Evolutionary conservation across 2,888 invertebrate genomes (phyloP).

Genomic region (Pachydiplax longipennis): DNA sequence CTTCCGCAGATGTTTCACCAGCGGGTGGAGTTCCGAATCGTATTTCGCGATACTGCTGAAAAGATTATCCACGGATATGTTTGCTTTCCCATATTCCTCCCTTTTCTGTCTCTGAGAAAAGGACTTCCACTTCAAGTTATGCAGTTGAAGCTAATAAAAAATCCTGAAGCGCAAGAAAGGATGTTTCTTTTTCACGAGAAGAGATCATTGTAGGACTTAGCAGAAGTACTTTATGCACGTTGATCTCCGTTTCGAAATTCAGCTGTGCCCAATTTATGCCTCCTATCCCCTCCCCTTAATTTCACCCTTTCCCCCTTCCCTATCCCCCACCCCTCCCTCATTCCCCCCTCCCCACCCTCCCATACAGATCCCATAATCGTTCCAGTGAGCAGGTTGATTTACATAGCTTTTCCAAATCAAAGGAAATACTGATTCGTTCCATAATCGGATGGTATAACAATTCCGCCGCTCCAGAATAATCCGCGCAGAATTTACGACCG

Average conservation of each 20-base stretch:
- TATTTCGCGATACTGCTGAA: no score
- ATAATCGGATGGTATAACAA: conserved; percentile 41
- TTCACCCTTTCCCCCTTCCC: not conserved
- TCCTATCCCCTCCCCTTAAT: not conserved
- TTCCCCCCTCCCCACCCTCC: not conserved
- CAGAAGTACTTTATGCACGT: not conserved
- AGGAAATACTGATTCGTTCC: conserved; percentile 38
- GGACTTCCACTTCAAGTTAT: not conserved
- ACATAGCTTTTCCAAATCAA: conserved; percentile 42
- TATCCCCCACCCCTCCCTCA: not conserved
- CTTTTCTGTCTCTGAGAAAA: no score
- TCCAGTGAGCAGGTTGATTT: conserved; percentile 25
- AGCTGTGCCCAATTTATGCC: conserved; percentile 39
- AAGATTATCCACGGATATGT: no score
- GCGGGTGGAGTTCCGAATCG: no score
- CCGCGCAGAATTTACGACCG: not conserved
- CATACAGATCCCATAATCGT: conserved; percentile 7
- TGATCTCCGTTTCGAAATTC: conserved; percentile 30
- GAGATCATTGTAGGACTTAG: not conserved
- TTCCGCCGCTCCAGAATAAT: not conserved
- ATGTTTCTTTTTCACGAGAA: not conserved
- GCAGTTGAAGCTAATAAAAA: not conserved
- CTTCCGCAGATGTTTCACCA: no score
- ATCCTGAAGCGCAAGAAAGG: not conserved
- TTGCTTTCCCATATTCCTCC: no score